phyloP scores from a whole-genome alignment of 1,140 invertebrate species.

The Drosophila carrolli region DNA sequence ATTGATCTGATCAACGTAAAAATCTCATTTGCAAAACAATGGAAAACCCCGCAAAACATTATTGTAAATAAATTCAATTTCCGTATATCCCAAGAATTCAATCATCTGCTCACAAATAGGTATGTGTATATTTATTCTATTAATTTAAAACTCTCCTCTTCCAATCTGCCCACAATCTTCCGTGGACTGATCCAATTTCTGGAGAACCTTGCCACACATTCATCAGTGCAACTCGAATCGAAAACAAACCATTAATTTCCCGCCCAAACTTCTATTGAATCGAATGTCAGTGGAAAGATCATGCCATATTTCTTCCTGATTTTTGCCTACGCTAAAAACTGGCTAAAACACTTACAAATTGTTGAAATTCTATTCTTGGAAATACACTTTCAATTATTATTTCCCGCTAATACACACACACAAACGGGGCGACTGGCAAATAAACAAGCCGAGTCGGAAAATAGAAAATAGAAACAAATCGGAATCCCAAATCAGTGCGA shows the following conservation, averaged over 20 bases:
- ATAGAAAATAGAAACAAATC: slow-evolving; percentile 33
- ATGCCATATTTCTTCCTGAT: slow-evolving; percentile 42
- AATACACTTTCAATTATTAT: slow-evolving; percentile 65
- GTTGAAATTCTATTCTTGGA: slow-evolving; percentile 57
- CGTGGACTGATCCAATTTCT: slow-evolving; percentile 59
- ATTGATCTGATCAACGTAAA: not conserved
- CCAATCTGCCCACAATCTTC: slow-evolving; percentile 16
- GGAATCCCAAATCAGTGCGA: slow-evolving; percentile 65
- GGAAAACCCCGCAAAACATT: not conserved
- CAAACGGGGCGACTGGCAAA: slow-evolving; percentile 17
- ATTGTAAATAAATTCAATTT: slow-evolving; percentile 28
- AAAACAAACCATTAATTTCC: slow-evolving; percentile 67
- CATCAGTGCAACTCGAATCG: slow-evolving; percentile 43
- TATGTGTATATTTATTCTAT: slow-evolving; percentile 24
- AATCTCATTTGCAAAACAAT: not conserved
- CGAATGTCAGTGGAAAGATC: slow-evolving; percentile 11
- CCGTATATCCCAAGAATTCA: slow-evolving; percentile 5
- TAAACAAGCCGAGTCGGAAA: slow-evolving; percentile 18
- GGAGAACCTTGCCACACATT: slow-evolving; percentile 47
- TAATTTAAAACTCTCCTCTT: slow-evolving; percentile 14
- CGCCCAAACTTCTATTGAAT: slow-evolving; percentile 38
- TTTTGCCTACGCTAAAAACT: slow-evolving; percentile 40
- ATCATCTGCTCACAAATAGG: slow-evolving; percentile 1
- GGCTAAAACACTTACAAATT: slow-evolving; percentile 50
- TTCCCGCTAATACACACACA: slow-evolving; percentile 49